A percentile compares a stretch with the other conserved stretches of the same genome.
Evolutionary conservation across 2,888 invertebrate species (phyloP).

Genomic region (Acronicta aceris): DNA sequence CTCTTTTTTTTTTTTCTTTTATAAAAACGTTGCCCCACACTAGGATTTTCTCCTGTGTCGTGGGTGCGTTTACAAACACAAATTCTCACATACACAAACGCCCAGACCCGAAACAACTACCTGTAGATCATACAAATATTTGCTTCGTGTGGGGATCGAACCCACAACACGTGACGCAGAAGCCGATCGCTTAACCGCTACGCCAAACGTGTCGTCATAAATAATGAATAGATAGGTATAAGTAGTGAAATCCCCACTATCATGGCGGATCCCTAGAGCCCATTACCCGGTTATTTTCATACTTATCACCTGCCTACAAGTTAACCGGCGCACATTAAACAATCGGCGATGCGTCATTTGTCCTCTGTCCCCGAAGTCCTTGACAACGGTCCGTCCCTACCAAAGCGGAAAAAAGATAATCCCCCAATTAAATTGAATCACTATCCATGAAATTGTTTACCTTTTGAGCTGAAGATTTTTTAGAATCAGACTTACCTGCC

Average conservation of each 20-base stretch:
- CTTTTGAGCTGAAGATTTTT: conserved; percentile 76
- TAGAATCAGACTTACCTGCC: conserved; percentile 51
- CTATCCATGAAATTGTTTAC: conserved; percentile 87
- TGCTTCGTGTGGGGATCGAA: too few relatives aligned
- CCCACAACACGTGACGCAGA: too few relatives aligned
- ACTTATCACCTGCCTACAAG: conserved; percentile 46
- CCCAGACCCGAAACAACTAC: too few relatives aligned
- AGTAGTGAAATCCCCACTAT: background rate
- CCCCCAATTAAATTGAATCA: conserved; percentile 86
- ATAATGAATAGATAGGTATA: too few relatives aligned
- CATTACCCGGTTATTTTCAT: conserved; percentile 25
- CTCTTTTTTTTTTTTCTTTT: too few relatives aligned
- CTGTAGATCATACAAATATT: too few relatives aligned
- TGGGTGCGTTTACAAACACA: too few relatives aligned
- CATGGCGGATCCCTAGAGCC: background rate
- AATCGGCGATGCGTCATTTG: conserved; percentile 81
- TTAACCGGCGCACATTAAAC: conserved; percentile 58
- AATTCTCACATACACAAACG: too few relatives aligned
- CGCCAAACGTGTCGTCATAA: too few relatives aligned
- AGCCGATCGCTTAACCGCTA: too few relatives aligned
- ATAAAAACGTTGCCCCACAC: too few relatives aligned
- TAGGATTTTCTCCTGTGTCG: too few relatives aligned
- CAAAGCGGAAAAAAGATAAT: conserved; percentile 83
- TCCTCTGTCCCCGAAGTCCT: conserved; percentile 75
- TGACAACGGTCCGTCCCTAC: conserved; percentile 80